Base-by-base conservation (phyloP, 1,140 invertebrate species). In the Brachionus sp. region DNA sequence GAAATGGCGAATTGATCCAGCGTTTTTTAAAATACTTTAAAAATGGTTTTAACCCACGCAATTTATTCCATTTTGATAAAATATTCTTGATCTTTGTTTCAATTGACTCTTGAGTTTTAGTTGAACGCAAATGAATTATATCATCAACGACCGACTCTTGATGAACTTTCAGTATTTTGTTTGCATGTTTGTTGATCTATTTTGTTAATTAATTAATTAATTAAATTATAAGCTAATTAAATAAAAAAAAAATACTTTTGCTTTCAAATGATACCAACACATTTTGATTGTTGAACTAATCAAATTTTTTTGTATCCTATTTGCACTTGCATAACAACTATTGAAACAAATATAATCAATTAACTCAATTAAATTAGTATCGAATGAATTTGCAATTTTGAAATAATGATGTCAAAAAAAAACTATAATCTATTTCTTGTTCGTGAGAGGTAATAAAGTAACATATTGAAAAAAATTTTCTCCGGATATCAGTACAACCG, bases 371-470 rank as follows among this genome's bases (percentile, higher is more conserved):
- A 70, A 70, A 70, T 70, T 37, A 39, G 39, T 70, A 37, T 37
- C 35, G 5, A 39, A 35, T 70, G 35, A 70, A 35, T 70, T 37
- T 35, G 7, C 66, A 39, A 37, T 37, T 70, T 70, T 70, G n/a
- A 70, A 19, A n/a, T 37, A 37, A 42, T 37, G 66, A 70, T 35
- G 29, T 16, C 66, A 29, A 70, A 70, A 70, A 70, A 70, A 70
- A 70, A 37, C 12, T 70, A 39, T n/a, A 70, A 39, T 70, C 66
- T 70, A 3, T 70, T 39, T 70, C 35, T 39, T 70, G 66, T 39
- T 70, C 29, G 35, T 70, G 66, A 37, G 66, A 39, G 35, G 66
- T 70, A 37, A 70, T 37, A 70, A 70, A 70, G 35, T 70, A 70
- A 39, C 66, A 70, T 70, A 70, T 39, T 70, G 66, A 33, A 39